Percentiles rank a stretch among this genome's conserved stretches.
These are phyloP conservation scores for Myiothlypis chrysogaster DNA, from an alignment of 2,797 vertebrate species.

Conservation along the genomic window DNA sequence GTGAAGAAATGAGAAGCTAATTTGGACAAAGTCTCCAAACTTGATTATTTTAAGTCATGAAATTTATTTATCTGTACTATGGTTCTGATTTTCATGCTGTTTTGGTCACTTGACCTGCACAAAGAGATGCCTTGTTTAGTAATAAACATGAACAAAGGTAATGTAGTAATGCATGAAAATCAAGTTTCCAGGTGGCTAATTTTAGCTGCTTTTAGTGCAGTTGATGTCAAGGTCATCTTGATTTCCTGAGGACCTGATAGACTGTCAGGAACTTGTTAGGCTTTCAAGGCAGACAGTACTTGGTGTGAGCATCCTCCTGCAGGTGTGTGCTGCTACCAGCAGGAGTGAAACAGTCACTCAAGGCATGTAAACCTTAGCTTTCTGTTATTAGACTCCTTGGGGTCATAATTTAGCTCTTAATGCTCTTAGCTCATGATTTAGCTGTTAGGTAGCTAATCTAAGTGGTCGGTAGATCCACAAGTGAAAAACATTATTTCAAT, in stretches of 20 bases:
- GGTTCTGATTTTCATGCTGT: neutral
- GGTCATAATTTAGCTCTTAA: neutral
- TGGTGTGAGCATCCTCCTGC: neutral
- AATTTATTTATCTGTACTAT: neutral
- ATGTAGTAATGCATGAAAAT: neutral
- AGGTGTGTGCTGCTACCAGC: neutral
- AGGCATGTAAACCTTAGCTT: neutral
- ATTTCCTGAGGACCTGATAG: neutral
- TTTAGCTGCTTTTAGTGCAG: neutral
- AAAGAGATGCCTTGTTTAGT: neutral
- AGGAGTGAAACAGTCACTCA: neutral
- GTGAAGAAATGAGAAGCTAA: neutral
- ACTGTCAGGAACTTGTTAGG: neutral
- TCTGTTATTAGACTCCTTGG: neutral
- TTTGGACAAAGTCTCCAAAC: neutral
- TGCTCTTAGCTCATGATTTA: neutral
- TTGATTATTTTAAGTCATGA: neutral
- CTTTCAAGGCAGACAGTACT: neutral
- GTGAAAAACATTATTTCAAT: neutral
- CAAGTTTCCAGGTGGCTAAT: slow-evolving; percentile 25
- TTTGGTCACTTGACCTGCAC: neutral
- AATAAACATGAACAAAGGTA: neutral
- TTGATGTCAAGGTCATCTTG: neutral
- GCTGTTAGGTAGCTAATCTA: neutral
- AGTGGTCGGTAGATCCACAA: neutral